Evolutionary conservation across 2,888 invertebrate species (phyloP).

Genomic region (Cepaea hortensis): DNA sequence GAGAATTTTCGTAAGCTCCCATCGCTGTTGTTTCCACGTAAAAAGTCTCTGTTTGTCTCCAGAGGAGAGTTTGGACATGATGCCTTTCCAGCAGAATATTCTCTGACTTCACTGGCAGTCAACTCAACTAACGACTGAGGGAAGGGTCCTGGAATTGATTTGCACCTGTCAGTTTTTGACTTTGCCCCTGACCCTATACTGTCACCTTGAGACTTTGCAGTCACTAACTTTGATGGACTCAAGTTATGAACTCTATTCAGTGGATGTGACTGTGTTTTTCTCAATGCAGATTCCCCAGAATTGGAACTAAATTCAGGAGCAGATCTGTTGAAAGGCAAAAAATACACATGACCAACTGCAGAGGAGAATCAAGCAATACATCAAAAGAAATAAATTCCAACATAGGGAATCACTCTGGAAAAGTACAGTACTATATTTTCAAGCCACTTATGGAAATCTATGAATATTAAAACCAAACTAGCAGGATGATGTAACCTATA

Average conservation of each 20-base stretch:
- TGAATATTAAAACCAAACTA: no score
- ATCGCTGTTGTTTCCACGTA: slow-evolving; percentile 30
- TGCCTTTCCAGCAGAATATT: slow-evolving; percentile 47
- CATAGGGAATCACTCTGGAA: not conserved
- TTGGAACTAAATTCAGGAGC: slow-evolving; percentile 74
- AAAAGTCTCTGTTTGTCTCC: slow-evolving; percentile 54
- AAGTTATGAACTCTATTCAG: slow-evolving; percentile 66
- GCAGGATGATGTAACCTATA: no score
- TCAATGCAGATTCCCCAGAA: slow-evolving; percentile 77
- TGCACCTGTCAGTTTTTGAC: slow-evolving; percentile 66
- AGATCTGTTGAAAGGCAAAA: slow-evolving; percentile 63
- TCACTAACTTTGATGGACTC: slow-evolving; percentile 49
- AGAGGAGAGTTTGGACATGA: slow-evolving; percentile 65
- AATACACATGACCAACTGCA: not conserved
- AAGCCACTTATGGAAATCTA: no score
- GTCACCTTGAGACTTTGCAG: slow-evolving; percentile 41
- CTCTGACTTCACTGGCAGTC: slow-evolving; percentile 12
- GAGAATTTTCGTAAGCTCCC: slow-evolving; percentile 46
- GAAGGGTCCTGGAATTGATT: slow-evolving; percentile 66
- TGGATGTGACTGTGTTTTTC: slow-evolving; percentile 79
- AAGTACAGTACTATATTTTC: no score
- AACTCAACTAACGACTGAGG: slow-evolving; percentile 45
- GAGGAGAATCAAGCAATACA: not conserved
- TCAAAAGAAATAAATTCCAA: not conserved
- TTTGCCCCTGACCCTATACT: slow-evolving; percentile 27